Evolutionary conservation across 2,888 invertebrate genomes (phyloP), one percentile per base, ranked within the genome.

Genomic region (Monochamus alternatus): DNA sequence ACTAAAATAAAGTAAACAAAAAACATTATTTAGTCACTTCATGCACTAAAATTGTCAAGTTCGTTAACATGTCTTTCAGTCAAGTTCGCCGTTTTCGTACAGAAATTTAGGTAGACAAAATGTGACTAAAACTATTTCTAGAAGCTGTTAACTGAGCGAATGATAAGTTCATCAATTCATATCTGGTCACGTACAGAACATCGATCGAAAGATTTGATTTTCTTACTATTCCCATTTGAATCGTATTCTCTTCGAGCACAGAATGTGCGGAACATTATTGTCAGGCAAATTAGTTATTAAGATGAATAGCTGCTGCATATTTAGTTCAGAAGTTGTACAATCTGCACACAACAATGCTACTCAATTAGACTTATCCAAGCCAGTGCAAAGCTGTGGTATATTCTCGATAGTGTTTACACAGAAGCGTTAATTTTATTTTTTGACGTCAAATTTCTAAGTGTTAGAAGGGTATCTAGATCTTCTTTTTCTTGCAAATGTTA

Each of bases 201-300:
- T 14, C 38, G 43, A 63, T 63, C 62, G 62, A 63, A 14, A 63
- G 43, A 43, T 63, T 63, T 63, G n/a, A 63, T n/a, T 43, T 63
- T 63, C 43, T 63, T 63, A 43, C 43, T 7, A 38, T 63, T 63
- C 62, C 43, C 62, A 63, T 43, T 43, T 63, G 62, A 14, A 63
- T 63, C 43, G 43, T 63, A 63, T 14, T 63, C 62, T 63, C 62
- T 38, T 22, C 43, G 38, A 38, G 43, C 62, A 63, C 38, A 8
- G 38, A 43, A 63, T 43, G 62, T 63, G 38, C n/a, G 14, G 14
- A 38, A 43, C n/a, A 14, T 63, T 43, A n/a, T 63, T 22, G 38
- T n/a, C 8, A 38, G 38, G 32, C 43, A 14, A 63, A 63, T 43
- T 63, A 43, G 62, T 43, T 43, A 43, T 63, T 22, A 63, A 63